These are phyloP conservation scores for Rugalucina vietnamica DNA, from an alignment of 2,888 invertebrate species.

Conservation along the genomic window DNA sequence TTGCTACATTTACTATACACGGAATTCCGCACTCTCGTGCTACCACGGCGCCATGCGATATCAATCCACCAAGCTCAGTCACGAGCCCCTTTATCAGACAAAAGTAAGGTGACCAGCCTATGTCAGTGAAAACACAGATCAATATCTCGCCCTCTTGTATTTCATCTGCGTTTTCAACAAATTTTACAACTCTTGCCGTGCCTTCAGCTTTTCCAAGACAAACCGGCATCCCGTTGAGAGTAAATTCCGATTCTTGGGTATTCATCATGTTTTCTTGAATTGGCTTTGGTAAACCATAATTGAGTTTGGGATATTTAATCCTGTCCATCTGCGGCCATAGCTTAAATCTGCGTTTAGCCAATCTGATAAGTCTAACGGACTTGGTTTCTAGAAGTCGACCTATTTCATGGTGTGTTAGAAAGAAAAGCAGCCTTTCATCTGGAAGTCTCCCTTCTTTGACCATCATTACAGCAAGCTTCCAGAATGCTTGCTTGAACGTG, in stretches of 20 bases:
- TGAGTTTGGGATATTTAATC: not conserved
- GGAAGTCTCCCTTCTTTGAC: slow-evolving; percentile 88
- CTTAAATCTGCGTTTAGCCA: slow-evolving; percentile 88
- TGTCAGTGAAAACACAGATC: slow-evolving; percentile 90
- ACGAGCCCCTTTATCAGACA: slow-evolving; percentile 90
- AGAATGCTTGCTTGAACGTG: slow-evolving; percentile 86
- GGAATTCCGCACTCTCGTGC: slow-evolving; percentile 93
- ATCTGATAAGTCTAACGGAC: slow-evolving; percentile 85
- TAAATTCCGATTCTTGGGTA: not conserved
- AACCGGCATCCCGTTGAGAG: slow-evolving; percentile 88
- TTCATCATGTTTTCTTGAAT: no score
- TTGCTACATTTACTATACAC: slow-evolving; percentile 90
- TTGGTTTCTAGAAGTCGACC: slow-evolving; percentile 85
- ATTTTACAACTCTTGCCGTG: slow-evolving; percentile 89
- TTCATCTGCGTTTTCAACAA: slow-evolving; percentile 87
- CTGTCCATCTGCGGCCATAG: slow-evolving; percentile 84
- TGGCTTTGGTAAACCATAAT: slow-evolving; percentile 3
- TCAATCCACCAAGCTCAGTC: slow-evolving; percentile 92
- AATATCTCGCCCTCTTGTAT: slow-evolving; percentile 89
- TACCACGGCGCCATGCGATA: slow-evolving; percentile 93
- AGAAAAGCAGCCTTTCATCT: slow-evolving; percentile 87
- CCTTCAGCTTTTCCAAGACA: slow-evolving; percentile 89
- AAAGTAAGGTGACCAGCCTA: slow-evolving; percentile 94
- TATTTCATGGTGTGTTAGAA: slow-evolving; percentile 88
- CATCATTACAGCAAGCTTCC: slow-evolving; percentile 86